phyloP scores from a whole-genome alignment of 2,113 vertebrate species.

The Pseudorhombus dupliciocellatus region DNA sequence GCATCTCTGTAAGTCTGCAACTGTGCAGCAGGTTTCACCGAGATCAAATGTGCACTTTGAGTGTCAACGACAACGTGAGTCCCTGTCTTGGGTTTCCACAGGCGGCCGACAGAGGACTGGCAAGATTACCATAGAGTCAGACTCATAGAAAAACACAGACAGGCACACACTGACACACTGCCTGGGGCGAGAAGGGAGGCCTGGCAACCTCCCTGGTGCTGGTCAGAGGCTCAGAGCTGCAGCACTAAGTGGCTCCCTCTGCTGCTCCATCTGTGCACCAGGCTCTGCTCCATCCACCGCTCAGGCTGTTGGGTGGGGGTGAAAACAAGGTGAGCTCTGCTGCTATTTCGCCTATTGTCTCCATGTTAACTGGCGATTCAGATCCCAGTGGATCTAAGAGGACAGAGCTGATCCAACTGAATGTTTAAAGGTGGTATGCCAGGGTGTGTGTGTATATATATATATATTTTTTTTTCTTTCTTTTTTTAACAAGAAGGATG shows the following conservation, averaged over 20 bases:
- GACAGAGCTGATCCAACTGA: no score
- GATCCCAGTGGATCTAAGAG: not conserved
- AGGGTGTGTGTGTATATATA: no score
- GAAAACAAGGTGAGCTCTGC: slow-evolving; percentile 49
- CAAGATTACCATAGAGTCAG: slow-evolving; percentile 53
- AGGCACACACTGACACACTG: slow-evolving; percentile 25
- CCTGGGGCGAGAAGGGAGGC: slow-evolving; percentile 60
- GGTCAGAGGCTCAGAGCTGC: slow-evolving; percentile 62
- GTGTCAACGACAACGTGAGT: slow-evolving; percentile 44
- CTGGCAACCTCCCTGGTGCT: slow-evolving; percentile 56
- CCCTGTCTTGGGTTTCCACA: slow-evolving; percentile 54
- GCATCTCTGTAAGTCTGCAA: slow-evolving; percentile 7
- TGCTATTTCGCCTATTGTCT: slow-evolving; percentile 27
- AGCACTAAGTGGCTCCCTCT: slow-evolving; percentile 75
- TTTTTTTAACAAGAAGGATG: no score
- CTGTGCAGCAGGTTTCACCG: slow-evolving; percentile 35
- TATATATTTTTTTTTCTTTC: no score
- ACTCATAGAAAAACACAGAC: slow-evolving; percentile 44
- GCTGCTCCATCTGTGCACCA: slow-evolving; percentile 73
- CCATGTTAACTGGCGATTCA: slow-evolving; percentile 5
- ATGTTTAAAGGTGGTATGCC: no score
- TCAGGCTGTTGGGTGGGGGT: not conserved
- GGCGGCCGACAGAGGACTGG: slow-evolving; percentile 56
- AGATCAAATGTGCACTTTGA: slow-evolving; percentile 35
- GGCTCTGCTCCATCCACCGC: slow-evolving; percentile 48